phyloP scores from a whole-genome alignment of 1,140 invertebrate genomes.

The Yoshiicerus persimilis region DNA sequence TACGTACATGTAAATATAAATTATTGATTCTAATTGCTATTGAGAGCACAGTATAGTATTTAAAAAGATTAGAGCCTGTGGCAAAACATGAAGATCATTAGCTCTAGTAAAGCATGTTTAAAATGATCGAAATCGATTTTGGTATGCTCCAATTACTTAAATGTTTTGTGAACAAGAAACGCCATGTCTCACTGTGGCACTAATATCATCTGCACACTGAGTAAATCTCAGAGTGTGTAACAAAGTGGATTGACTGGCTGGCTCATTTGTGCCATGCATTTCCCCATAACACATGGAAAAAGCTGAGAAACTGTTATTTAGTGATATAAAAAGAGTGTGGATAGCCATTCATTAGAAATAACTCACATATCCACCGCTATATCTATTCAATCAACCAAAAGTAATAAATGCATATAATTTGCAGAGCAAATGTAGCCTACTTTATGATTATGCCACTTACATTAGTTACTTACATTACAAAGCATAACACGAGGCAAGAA shows the following conservation, averaged over 20 bases:
- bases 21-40: no score
- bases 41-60: no score
- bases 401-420: background rate
- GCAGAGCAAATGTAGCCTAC: background rate
- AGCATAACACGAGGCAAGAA: background rate
- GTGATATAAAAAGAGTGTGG: background rate
- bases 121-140: background rate
- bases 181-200: background rate
- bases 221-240: background rate
- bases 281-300: background rate
- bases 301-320: background rate
- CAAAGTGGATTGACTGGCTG: background rate
- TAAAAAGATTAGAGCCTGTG: background rate
- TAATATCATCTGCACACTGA: background rate
- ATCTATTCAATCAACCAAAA: slow-evolving; percentile 4
- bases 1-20: background rate
- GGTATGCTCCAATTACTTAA: background rate
- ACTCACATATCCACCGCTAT: background rate
- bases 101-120: background rate
- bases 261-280: background rate
- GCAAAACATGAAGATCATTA: background rate
- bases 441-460: background rate
- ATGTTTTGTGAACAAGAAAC: background rate
- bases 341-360: background rate
- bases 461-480: background rate